These are phyloP conservation scores for Drosophila rellima DNA, from an alignment of 2,888 invertebrate genomes.

Conservation along the genomic window DNA sequence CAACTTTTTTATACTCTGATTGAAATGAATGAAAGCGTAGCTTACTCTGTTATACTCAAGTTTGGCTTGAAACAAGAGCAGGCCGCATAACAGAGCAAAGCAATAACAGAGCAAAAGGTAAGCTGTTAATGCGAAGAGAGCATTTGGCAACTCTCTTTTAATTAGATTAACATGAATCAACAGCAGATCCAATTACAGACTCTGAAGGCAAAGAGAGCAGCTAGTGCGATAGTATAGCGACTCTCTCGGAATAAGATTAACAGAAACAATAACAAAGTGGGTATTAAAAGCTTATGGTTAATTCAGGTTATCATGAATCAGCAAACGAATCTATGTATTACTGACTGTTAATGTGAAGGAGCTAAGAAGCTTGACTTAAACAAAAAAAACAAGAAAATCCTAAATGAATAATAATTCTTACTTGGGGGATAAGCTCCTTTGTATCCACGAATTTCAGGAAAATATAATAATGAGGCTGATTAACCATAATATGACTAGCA, in stretches of 20 bases:
- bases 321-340: not conserved
- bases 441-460: not conserved
- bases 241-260: too few relatives aligned
- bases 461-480: not conserved
- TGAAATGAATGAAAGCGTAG: not conserved
- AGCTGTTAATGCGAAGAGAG: too few relatives aligned
- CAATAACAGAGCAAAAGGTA: too few relatives aligned
- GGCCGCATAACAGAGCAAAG: too few relatives aligned
- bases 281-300: too few relatives aligned
- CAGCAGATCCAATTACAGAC: not conserved
- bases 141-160: too few relatives aligned
- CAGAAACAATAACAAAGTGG: too few relatives aligned
- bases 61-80: too few relatives aligned
- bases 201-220: not conserved
- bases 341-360: not conserved
- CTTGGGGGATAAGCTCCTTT: not conserved
- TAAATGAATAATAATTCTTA: accelerated
- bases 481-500: not conserved
- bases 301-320: not conserved
- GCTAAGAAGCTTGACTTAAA: not conserved
- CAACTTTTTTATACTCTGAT: not conserved
- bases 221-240: too few relatives aligned
- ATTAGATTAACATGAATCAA: not conserved
- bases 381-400: not conserved
- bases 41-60: too few relatives aligned